Percentiles rank a stretch among this genome's conserved stretches.
These are phyloP conservation scores for Nasalis larvatus DNA, from an alignment of 2,113 vertebrate genomes.

Conservation along the genomic window DNA sequence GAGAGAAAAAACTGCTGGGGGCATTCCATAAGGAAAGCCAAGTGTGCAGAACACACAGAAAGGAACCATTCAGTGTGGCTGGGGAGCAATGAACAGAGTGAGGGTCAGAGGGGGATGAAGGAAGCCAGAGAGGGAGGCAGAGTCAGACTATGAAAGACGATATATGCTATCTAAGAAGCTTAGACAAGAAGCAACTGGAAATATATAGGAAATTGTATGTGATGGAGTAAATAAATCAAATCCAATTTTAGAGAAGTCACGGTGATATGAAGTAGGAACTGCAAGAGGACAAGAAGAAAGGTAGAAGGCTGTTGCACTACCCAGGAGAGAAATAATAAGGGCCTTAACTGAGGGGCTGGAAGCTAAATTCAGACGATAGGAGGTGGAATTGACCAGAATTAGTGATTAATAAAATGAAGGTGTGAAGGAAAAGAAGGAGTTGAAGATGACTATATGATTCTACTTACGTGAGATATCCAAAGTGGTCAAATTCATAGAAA, in stretches of 20 bases:
- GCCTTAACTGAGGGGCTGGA: not conserved
- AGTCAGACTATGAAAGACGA: not conserved
- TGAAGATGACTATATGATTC: not conserved
- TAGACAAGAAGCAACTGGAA: not conserved
- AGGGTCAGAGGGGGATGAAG: not conserved
- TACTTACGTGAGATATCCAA: not conserved
- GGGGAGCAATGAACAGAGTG: not conserved
- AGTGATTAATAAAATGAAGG: not conserved
- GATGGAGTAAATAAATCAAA: not conserved
- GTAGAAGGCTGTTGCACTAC: not conserved
- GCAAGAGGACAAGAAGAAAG: not conserved
- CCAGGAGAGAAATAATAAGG: not conserved
- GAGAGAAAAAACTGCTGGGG: not conserved
- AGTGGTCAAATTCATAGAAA: not conserved
- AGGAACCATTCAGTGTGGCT: not conserved
- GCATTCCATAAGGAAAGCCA: not conserved
- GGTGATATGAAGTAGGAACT: not conserved
- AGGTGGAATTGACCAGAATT: not conserved
- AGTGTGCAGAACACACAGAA: not conserved
- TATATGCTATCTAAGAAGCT: not conserved
- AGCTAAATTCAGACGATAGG: not conserved
- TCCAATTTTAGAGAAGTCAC: not conserved
- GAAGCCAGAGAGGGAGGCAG: not conserved
- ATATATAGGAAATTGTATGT: not conserved
- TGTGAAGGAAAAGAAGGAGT: not conserved